Evolutionary conservation across 2,113 vertebrate species (phyloP).

Genomic region (Eidolon helvum): DNA sequence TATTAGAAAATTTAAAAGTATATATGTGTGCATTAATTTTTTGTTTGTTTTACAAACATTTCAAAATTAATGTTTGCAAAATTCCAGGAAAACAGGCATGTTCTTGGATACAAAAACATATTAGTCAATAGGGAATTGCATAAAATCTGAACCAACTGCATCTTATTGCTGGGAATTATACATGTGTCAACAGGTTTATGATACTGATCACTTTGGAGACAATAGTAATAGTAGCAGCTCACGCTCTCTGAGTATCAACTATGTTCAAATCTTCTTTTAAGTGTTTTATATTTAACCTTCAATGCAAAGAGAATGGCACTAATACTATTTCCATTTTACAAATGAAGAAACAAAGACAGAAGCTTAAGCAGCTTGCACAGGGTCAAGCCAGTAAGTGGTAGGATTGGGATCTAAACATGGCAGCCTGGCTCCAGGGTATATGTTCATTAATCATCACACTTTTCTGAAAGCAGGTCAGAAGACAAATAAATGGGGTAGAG

Average conservation of each 20-base stretch:
- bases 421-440: background rate
- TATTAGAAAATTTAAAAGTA: background rate
- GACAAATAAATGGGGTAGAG: fast-evolving
- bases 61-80: background rate
- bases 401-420: background rate
- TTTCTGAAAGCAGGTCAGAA: background rate
- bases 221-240: background rate
- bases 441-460: background rate
- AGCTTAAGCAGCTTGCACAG: background rate
- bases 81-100: background rate
- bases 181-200: background rate
- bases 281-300: background rate
- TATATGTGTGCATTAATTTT: background rate
- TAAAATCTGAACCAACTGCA: background rate
- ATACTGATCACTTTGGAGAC: background rate
- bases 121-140: background rate
- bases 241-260: background rate
- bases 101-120: background rate
- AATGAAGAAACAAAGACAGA: background rate
- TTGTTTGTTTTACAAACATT: background rate
- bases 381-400: background rate
- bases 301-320: background rate
- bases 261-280: background rate
- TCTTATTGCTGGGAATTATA: background rate
- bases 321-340: background rate